Evolutionary conservation across 2,888 invertebrate species (phyloP).

Genomic region (Hyposoter dolosus): DNA sequence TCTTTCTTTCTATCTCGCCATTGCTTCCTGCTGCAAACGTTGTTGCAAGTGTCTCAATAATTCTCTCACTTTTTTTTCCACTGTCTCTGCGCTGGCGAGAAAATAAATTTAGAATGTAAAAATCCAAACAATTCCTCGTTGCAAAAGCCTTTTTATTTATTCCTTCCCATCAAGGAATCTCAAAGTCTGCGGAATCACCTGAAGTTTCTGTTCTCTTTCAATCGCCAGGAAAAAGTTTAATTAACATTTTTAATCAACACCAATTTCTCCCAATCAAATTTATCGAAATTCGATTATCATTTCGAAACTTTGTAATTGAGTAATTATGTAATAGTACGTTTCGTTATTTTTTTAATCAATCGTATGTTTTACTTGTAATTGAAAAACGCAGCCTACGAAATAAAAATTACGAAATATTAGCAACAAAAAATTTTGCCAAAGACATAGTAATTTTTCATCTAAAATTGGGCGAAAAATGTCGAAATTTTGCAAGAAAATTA

Average conservation of each 20-base stretch:
- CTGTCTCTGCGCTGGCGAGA: slow-evolving; percentile 14
- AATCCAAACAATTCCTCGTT: slow-evolving; percentile 42
- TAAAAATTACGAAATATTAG: too few species aligned
- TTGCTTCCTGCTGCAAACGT: background rate
- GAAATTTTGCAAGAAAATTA: too few species aligned
- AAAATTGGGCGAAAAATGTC: too few species aligned
- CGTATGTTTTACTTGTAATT: too few species aligned
- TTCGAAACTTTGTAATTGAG: too few species aligned
- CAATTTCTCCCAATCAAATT: too few species aligned
- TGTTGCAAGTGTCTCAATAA: slow-evolving; percentile 8
- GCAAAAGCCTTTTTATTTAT: slow-evolving; percentile 33
- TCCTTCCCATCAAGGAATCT: background rate
- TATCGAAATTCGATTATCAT: too few species aligned
- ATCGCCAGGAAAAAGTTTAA: background rate
- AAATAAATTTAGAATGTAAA: slow-evolving; percentile 56
- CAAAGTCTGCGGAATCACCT: background rate
- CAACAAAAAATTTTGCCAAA: too few species aligned
- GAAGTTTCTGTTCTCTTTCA: background rate
- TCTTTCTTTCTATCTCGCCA: slow-evolving; percentile 3
- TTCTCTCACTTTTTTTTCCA: background rate
- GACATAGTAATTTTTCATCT: too few species aligned
- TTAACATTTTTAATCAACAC: background rate
- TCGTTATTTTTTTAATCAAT: too few species aligned
- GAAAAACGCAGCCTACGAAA: too few species aligned
- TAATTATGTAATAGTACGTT: too few species aligned